Evolutionary conservation across 1,140 invertebrate species (phyloP), one percentile per base, ranked within the genome.

Genomic region (Drosophila rhopaloa): DNA sequence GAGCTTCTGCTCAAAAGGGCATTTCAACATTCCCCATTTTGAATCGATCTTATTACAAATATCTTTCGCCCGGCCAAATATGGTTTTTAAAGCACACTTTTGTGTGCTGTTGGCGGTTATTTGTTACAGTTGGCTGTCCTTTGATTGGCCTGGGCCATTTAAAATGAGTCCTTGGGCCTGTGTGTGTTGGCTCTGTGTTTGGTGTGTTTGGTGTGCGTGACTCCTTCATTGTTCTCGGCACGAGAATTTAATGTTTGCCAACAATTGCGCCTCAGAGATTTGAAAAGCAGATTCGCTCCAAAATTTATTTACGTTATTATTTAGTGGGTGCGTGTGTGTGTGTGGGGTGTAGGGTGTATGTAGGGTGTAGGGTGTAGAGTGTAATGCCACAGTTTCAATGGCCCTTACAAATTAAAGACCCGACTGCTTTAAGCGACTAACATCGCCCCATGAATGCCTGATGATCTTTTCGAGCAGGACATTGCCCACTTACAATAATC

Each of bases 231-330:
- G 51, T 62, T 58, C 43, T 44, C 43, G 27, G 19, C 59, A 70
- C 63, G 44, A 60, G 67, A 62, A 70, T 71, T 86, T 81, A 72
- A 81, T 78, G 77, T 70, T 85, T 85, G 82, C 75, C 82, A 66
- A 56, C 82, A 86, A 86, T 86, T 86, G 83, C 79, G 82, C 83
- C 82, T 79, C 70, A 48, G 82, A 86, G 82, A 86, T 82, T 86
- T 86, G 68, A 61, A 76, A 67, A 68, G 70, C 47, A 74, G 55
- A 79, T 58, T 50, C 65, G 44, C 57, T 83, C 78, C 71, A 85
- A 78, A 85, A 85, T 85, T 81, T 85, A 85, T 85, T 81, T 85
- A 27, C 74, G 57, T 85, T 85, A 81, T 81, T 85, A 84, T 85
- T 84, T 77, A 74, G 76, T 67, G 66, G 29, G 53, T 60, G 46